A percentile compares a stretch with the other conserved stretches of the same genome.
Evolutionary conservation across 2,888 invertebrate genomes (phyloP).

Genomic region (Andrena camellia): DNA sequence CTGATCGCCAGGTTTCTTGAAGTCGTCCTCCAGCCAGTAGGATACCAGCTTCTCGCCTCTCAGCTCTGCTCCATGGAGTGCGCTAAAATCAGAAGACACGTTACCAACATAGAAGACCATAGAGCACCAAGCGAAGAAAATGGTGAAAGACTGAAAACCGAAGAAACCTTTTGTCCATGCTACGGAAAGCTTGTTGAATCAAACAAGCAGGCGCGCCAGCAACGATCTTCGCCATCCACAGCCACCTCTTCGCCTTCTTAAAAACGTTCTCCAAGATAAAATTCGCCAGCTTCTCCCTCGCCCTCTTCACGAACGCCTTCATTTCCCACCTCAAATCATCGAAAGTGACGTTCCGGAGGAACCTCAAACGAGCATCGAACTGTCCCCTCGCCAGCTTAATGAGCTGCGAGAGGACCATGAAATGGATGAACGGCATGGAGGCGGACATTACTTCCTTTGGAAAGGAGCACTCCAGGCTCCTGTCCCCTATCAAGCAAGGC

Average conservation of each 20-base stretch:
- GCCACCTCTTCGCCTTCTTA: constrained; percentile 14
- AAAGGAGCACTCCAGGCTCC: background rate
- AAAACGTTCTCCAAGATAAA: constrained; percentile 27
- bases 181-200: constrained; percentile 75
- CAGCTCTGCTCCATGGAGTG: constrained; percentile 85
- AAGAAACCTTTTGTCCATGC: constrained; percentile 82
- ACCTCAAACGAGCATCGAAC: constrained; percentile 35
- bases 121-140: background rate
- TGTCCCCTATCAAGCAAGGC: background rate
- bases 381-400: constrained; percentile 12
- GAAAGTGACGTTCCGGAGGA: constrained; percentile 15
- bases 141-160: background rate
- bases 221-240: constrained; percentile 41
- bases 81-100: constrained; percentile 67
- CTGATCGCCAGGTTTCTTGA: constrained; percentile 75
- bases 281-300: constrained; percentile 13
- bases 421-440: constrained; percentile 73
- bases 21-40: constrained; percentile 74
- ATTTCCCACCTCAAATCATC: constrained; percentile 33
- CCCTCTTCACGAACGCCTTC: background rate
- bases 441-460: constrained; percentile 62
- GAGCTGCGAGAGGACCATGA: constrained; percentile 18
- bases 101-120: background rate
- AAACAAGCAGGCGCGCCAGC: constrained; percentile 72
- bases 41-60: constrained; percentile 84